Conservation (phyloP, 2,113 vertebrate genomes). For the Mixornis gularis region DNA sequence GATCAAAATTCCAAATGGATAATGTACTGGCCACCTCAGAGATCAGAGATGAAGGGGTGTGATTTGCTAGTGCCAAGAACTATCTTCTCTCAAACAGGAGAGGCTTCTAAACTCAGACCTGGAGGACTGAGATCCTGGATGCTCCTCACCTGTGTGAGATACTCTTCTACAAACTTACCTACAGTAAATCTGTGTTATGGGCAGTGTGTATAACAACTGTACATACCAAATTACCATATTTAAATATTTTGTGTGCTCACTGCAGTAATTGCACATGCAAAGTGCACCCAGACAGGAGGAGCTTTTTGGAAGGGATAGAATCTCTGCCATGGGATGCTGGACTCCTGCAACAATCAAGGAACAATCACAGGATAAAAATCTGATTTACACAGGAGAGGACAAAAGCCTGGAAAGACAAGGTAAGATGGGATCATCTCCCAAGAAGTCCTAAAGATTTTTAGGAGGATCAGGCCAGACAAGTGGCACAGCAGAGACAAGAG, state of each 20-base stretch:
- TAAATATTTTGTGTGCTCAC: neutral
- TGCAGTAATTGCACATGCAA: neutral
- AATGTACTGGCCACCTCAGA: neutral
- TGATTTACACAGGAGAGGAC: neutral
- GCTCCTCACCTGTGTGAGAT: neutral
- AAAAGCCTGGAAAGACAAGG: neutral
- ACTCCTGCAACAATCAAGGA: neutral
- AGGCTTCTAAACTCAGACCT: neutral
- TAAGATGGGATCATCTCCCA: neutral
- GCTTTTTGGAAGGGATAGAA: neutral
- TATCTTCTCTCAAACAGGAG: neutral
- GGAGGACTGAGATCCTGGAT: neutral
- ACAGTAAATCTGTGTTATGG: neutral
- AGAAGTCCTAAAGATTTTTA: neutral
- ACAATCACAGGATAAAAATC: neutral
- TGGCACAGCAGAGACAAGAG: neutral
- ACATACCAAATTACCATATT: neutral
- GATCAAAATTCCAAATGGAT: neutral
- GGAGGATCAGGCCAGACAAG: neutral
- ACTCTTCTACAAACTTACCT: neutral
- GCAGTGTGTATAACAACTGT: neutral
- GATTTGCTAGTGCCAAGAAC: neutral
- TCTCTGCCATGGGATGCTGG: neutral
- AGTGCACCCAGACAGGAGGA: neutral
- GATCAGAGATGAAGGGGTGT: neutral